phyloP scores from a whole-genome alignment of 2,113 vertebrate species.

The Nanorana parkeri region DNA sequence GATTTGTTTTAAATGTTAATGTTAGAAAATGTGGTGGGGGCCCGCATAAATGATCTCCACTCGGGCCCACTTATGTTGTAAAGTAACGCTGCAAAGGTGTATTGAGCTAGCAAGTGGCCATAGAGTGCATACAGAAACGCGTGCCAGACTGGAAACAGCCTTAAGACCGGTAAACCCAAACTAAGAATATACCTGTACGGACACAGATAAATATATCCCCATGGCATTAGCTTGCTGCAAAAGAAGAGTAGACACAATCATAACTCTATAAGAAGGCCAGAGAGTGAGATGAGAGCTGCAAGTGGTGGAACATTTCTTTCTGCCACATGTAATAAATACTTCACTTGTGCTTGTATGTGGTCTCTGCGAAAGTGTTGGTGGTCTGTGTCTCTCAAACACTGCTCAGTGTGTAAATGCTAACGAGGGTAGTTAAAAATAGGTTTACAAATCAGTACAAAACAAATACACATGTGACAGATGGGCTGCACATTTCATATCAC shows the following conservation, averaged over 20 bases:
- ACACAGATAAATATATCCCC: not conserved
- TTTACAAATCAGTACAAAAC: slow-evolving; percentile 55
- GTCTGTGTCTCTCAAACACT: slow-evolving; percentile 61
- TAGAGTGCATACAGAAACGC: too few species aligned
- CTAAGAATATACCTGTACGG: not conserved
- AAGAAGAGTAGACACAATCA: slow-evolving; percentile 23
- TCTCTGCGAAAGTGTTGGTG: slow-evolving; percentile 63
- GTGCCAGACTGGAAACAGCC: not conserved
- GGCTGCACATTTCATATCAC: slow-evolving; percentile 63
- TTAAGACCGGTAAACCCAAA: not conserved
- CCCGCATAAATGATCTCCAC: too few species aligned
- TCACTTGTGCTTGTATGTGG: slow-evolving; percentile 61
- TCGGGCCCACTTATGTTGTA: too few species aligned
- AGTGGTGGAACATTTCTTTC: slow-evolving; percentile 57
- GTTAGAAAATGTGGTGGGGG: too few species aligned
- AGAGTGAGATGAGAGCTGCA: slow-evolving; percentile 29
- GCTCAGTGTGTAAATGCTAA: slow-evolving; percentile 58
- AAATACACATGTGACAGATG: slow-evolving; percentile 66
- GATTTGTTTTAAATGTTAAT: too few species aligned
- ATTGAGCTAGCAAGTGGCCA: too few species aligned
- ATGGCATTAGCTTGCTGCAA: not conserved
- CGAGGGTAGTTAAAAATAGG: slow-evolving; percentile 55
- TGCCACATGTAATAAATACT: slow-evolving; percentile 63
- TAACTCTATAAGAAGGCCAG: slow-evolving; percentile 1
- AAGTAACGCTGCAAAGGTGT: too few species aligned